Percentiles rank a stretch among this genome's conserved stretches.
Conservation (phyloP, 2,888 invertebrate species). For the Monoplex corrugatus region DNA sequence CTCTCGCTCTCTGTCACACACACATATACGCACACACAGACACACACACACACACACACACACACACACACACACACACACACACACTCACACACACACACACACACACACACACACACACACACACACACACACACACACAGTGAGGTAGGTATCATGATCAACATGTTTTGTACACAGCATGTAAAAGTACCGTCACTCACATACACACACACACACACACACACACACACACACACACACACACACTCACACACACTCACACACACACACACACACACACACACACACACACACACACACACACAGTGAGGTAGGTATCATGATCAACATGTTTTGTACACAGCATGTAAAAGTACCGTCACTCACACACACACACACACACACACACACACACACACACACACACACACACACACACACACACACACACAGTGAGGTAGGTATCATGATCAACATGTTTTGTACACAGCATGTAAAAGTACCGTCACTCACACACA, state of each 20-base stretch:
- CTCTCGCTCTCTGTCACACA: too few relatives aligned
- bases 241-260: constrained; percentile 21
- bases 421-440: background rate
- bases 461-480: too few relatives aligned
- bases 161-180: too few relatives aligned
- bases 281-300: background rate
- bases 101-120: background rate
- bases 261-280: constrained; percentile 19
- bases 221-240: constrained; percentile 22
- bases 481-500: background rate
- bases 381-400: background rate
- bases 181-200: too few relatives aligned
- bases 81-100: constrained; percentile 30
- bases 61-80: constrained; percentile 16
- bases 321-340: too few relatives aligned
- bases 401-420: constrained; percentile 21
- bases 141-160: background rate
- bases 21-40: too few relatives aligned
- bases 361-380: constrained; percentile 16
- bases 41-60: background rate
- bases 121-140: background rate
- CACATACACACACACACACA: background rate
- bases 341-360: too few relatives aligned
- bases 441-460: too few relatives aligned
- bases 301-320: background rate